Evolutionary conservation across 2,888 invertebrate species (phyloP).

Genomic region (Pristionchus maxplancki): DNA sequence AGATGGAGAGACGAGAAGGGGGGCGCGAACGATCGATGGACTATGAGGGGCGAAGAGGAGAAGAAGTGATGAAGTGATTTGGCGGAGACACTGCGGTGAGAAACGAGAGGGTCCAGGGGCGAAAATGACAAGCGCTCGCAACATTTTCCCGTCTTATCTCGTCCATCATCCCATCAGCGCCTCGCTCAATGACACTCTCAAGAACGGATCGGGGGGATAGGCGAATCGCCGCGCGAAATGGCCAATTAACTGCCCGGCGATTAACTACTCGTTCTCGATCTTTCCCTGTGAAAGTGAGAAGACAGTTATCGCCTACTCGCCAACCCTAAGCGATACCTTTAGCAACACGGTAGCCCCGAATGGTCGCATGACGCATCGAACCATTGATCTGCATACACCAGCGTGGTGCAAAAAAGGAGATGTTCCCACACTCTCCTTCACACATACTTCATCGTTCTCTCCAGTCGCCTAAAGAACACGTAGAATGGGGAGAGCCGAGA

Average conservation of each 20-base stretch:
- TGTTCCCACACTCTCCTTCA: not conserved
- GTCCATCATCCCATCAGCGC: not conserved
- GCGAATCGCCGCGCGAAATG: not conserved
- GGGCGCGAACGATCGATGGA: constrained; percentile 15
- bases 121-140: constrained; percentile 28
- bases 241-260: not conserved
- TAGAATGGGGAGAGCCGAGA: not conserved
- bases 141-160: not conserved
- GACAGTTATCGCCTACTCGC: not conserved
- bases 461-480: not conserved
- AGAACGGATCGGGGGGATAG: not conserved
- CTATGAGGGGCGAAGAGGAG: not conserved
- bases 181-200: not conserved
- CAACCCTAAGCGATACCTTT: not conserved
- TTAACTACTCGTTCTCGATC: not conserved
- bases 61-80: not conserved
- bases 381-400: not conserved
- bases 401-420: not conserved
- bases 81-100: not conserved
- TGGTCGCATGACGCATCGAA: not conserved
- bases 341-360: not conserved
- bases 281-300: not conserved
- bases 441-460: not conserved
- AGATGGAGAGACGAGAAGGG: not conserved
- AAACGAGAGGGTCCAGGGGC: not conserved